phyloP scores from a whole-genome alignment of 2,797 vertebrate species.

The Pogonophryne albipinna region DNA sequence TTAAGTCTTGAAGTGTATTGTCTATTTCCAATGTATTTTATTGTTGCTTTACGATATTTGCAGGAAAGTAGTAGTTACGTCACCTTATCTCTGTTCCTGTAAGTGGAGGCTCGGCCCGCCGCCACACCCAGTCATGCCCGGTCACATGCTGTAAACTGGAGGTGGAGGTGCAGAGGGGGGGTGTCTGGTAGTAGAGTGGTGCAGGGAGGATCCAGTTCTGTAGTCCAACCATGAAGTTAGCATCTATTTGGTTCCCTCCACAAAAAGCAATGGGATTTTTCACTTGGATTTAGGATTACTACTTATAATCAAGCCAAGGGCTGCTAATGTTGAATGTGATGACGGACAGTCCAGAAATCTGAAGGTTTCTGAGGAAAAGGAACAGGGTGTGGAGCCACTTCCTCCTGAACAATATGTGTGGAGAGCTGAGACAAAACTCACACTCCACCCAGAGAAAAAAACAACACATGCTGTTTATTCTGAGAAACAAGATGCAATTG shows the following conservation, averaged over 20 bases:
- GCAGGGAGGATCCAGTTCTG: no score
- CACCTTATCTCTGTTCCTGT: constrained; percentile 53
- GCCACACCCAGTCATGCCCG: constrained; percentile 13
- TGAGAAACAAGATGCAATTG: not conserved
- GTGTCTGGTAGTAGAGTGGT: no score
- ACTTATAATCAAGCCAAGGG: no score
- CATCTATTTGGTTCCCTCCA: no score
- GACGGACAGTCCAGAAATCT: constrained; percentile 24
- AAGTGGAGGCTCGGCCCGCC: constrained; percentile 16
- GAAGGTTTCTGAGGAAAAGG: constrained; percentile 56
- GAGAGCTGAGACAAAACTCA: not conserved
- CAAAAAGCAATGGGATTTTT: no score
- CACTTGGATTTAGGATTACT: no score
- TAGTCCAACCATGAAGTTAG: no score
- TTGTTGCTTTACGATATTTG: no score
- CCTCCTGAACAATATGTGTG: constrained; percentile 54
- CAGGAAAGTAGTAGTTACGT: constrained; percentile 5
- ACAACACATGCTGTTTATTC: not conserved
- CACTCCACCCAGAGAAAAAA: not conserved
- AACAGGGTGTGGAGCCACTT: constrained; percentile 65
- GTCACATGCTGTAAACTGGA: constrained; percentile 33
- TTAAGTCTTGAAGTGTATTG: no score
- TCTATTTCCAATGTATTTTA: no score
- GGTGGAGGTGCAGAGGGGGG: no score
- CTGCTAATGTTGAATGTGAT: not conserved